Percentiles rank a stretch among this genome's conserved stretches.
phyloP scores from a whole-genome alignment of 30 jellyfish, hydroid and myxozoan species.

The Pelagia noctiluca region DNA sequence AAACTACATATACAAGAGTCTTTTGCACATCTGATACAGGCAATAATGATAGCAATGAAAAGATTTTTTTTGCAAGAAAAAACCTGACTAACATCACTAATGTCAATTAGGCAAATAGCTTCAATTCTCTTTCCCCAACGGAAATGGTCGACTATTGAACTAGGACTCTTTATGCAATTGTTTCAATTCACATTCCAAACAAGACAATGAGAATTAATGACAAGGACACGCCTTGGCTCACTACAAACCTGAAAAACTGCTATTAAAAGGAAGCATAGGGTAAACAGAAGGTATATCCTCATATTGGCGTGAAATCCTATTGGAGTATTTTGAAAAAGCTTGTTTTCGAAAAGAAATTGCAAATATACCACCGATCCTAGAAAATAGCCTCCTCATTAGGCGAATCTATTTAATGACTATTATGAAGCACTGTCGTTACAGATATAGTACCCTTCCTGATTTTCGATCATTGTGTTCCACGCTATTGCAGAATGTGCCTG shows the following conservation, averaged over 20 bases:
- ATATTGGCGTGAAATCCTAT: slow-evolving; percentile 46
- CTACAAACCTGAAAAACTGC: slow-evolving; percentile 23
- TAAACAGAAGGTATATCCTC: slow-evolving; percentile 1
- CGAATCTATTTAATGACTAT: slow-evolving; percentile 25
- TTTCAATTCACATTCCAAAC: slow-evolving; percentile 23
- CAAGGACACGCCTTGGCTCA: slow-evolving; percentile 31
- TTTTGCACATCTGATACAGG: too few relatives aligned
- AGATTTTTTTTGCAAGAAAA: too few relatives aligned
- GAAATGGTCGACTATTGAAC: slow-evolving; percentile 45
- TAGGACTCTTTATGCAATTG: slow-evolving; percentile 33
- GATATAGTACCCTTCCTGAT: slow-evolving; percentile 33
- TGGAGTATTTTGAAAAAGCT: slow-evolving; percentile 56
- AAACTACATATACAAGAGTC: too few relatives aligned
- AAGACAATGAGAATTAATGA: slow-evolving; percentile 35
- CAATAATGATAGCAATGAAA: too few relatives aligned
- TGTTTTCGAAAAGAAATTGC: slow-evolving; percentile 32
- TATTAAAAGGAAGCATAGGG: slow-evolving; percentile 1
- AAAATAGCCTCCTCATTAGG: slow-evolving; percentile 47
- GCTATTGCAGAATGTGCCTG: slow-evolving; percentile 34
- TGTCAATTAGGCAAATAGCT: slow-evolving; percentile 40
- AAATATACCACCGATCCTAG: slow-evolving; percentile 56
- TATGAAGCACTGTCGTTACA: slow-evolving; percentile 35
- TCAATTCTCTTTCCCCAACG: slow-evolving; percentile 34
- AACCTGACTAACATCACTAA: too few relatives aligned
- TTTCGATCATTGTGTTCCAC: not conserved